A percentile compares a stretch with the other conserved stretches of the same genome.
phyloP scores from a whole-genome alignment of 2,888 invertebrate genomes.

The Elmis aenea region DNA sequence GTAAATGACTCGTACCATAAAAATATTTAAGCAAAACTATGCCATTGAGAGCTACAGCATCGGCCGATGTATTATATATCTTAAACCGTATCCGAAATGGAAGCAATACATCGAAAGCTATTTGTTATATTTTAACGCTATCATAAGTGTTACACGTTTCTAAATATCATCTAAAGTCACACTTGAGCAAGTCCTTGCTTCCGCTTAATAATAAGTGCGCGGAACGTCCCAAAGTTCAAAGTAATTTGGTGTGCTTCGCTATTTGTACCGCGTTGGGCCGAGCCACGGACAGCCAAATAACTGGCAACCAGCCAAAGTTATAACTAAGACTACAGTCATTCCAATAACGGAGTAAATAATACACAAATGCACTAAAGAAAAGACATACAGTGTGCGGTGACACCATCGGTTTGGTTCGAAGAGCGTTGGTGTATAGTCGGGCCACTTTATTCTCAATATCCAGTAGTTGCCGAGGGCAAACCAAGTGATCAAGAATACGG shows the following conservation, averaged over 20 bases:
- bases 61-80: too few relatives aligned
- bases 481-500: conserved; percentile 67
- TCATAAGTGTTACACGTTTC: too few relatives aligned
- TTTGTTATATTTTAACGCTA: too few relatives aligned
- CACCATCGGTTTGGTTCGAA: conserved; percentile 79
- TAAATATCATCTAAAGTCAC: too few relatives aligned
- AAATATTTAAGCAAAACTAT: too few relatives aligned
- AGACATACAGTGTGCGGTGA: conserved; percentile 70
- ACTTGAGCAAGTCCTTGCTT: too few relatives aligned
- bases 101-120: too few relatives aligned
- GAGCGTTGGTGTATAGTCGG: conserved; percentile 65
- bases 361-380: conserved; percentile 67
- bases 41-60: too few relatives aligned
- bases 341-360: conserved; percentile 63
- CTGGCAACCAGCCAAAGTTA: conserved; percentile 63
- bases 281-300: conserved; percentile 67
- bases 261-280: conserved; percentile 60
- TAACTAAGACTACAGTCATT: conserved; percentile 52
- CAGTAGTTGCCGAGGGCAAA: conserved; percentile 62
- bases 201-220: conserved; percentile 38
- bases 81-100: too few relatives aligned
- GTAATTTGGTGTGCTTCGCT: conserved; percentile 48
- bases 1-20: too few relatives aligned
- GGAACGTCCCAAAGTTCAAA: conserved; percentile 44
- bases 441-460: conserved; percentile 73